These are phyloP conservation scores for Lagenorhynchus albirostris DNA, from an alignment of 2,113 vertebrate genomes.

Conservation along the genomic window DNA sequence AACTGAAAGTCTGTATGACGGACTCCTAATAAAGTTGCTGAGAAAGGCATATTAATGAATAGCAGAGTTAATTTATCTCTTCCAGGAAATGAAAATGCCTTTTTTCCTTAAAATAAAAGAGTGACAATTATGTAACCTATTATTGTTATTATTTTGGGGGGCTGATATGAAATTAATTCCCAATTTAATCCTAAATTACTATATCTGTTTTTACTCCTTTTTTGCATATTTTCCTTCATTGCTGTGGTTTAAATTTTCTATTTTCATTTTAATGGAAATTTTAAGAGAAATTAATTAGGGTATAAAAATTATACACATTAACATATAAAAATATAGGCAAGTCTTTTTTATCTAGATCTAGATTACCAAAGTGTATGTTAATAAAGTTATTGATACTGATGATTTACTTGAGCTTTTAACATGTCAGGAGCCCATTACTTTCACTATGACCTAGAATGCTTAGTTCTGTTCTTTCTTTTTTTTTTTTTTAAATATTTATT, in stretches of 20 bases:
- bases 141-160: background rate
- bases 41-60: background rate
- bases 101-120: slow-evolving; percentile 11
- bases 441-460: background rate
- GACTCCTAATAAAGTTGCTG: background rate
- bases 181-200: background rate
- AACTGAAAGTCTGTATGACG: background rate
- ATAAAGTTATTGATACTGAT: background rate
- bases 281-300: background rate
- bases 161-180: background rate
- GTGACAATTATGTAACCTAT: background rate
- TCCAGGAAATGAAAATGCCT: background rate
- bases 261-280: background rate
- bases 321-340: background rate
- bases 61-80: background rate
- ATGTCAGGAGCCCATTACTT: background rate
- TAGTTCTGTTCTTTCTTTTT: background rate
- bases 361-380: background rate
- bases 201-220: background rate
- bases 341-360: background rate
- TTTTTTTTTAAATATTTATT: too few relatives aligned
- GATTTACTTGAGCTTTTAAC: slow-evolving; percentile 3
- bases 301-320: background rate
- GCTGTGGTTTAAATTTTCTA: slow-evolving; percentile 4
- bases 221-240: background rate